Evolutionary conservation across 2,797 vertebrate genomes (phyloP).

Genomic region (Tenualosa thibaudeaui): DNA sequence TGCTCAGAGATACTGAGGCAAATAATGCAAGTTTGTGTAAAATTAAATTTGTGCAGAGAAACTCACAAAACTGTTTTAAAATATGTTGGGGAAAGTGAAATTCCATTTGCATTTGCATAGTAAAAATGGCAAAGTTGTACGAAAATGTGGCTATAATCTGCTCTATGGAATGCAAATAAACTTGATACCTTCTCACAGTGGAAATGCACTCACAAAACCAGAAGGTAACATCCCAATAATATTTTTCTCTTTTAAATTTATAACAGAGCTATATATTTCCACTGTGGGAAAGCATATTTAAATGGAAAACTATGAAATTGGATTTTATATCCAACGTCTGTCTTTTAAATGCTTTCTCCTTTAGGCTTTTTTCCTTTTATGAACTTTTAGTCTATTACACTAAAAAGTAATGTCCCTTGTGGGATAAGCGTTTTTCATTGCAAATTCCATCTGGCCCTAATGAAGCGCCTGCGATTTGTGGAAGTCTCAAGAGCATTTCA

Average conservation of each 20-base stretch:
- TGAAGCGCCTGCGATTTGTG: background rate
- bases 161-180: no score
- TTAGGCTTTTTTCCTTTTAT: background rate
- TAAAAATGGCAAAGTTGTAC: no score
- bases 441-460: background rate
- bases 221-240: background rate
- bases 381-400: background rate
- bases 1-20: no score
- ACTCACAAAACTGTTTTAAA: no score
- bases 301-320: background rate
- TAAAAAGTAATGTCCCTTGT: slow-evolving; percentile 3
- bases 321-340: background rate
- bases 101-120: no score
- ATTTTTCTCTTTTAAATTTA: background rate
- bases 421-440: background rate
- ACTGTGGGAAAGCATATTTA: background rate
- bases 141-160: no score
- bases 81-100: no score
- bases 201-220: background rate
- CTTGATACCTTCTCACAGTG: background rate
- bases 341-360: background rate
- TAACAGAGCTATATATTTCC: background rate
- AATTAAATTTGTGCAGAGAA: no score
- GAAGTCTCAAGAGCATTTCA: background rate
- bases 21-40: no score